Conservation (phyloP, 1,140 invertebrate species). For the Drosophila azteca region DNA sequence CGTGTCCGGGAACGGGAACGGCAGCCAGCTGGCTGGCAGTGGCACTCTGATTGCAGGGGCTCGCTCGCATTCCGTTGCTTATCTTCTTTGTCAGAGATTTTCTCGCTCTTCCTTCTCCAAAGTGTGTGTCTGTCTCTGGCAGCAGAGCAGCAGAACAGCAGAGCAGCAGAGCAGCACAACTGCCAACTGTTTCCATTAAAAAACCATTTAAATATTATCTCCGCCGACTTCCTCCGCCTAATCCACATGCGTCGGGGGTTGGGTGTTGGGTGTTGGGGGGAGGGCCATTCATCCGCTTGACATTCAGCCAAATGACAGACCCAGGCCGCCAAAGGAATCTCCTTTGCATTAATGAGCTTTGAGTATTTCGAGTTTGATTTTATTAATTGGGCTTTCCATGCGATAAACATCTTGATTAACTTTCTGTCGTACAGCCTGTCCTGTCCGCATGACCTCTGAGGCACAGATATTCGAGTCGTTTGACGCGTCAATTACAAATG, state of each 20-base stretch:
- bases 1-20: background rate
- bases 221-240: constrained; percentile 33
- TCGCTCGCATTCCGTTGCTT: constrained; percentile 28
- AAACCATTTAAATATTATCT: constrained; percentile 72
- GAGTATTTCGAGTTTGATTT: background rate
- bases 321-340: background rate
- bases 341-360: background rate
- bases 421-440: background rate
- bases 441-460: too few species aligned
- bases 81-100: constrained; percentile 33
- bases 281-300: too few species aligned
- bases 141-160: too few species aligned
- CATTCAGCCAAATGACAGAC: constrained; percentile 47
- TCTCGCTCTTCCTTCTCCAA: background rate
- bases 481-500: background rate
- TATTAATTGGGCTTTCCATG: background rate
- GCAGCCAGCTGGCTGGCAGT: background rate
- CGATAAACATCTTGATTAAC: background rate
- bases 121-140: background rate
- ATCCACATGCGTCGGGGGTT: background rate
- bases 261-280: too few species aligned
- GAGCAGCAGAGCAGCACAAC: too few species aligned
- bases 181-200: constrained; percentile 62
- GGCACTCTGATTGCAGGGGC: background rate
- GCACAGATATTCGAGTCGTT: background rate